Conservation (phyloP, 2,113 vertebrate species). For the Anhinga rufa region DNA sequence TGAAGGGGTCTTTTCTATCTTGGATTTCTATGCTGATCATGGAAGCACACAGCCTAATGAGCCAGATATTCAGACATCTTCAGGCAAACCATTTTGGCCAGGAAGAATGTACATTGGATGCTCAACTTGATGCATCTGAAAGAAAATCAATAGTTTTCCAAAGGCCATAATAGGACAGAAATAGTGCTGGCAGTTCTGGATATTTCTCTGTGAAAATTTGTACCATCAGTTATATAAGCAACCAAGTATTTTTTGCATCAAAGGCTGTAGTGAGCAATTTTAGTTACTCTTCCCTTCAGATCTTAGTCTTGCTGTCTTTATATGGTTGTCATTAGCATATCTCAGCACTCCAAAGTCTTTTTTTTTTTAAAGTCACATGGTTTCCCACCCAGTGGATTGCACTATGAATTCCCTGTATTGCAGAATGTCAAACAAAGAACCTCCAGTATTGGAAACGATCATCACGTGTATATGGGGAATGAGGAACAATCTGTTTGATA, state of each 20-base stretch:
- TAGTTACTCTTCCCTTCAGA: conserved; percentile 35
- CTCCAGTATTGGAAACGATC: background rate
- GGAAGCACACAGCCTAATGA: conserved; percentile 10
- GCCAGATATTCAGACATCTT: conserved; percentile 54
- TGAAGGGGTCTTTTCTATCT: background rate
- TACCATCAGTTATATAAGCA: conserved; percentile 38
- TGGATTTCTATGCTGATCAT: conserved; percentile 25
- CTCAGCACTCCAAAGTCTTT: background rate
- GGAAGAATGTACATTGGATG: conserved; percentile 9
- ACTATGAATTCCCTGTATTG: background rate
- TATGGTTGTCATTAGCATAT: conserved; percentile 1
- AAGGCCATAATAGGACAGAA: conserved; percentile 58
- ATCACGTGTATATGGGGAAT: background rate
- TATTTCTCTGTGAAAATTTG: conserved; percentile 27
- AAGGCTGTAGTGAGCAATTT: conserved; percentile 40
- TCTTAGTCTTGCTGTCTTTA: conserved; percentile 25
- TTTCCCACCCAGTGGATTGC: background rate
- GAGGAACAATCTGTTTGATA: background rate
- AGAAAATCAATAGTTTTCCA: conserved; percentile 50
- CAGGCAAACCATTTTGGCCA: conserved; percentile 35
- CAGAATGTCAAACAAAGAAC: background rate
- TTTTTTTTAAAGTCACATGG: background rate
- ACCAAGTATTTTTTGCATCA: conserved; percentile 40
- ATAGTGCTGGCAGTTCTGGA: conserved; percentile 52
- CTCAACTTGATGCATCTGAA: conserved; percentile 8